Evolutionary conservation across 2,797 vertebrate species (phyloP).

Genomic region (Sternotherus odoratus): DNA sequence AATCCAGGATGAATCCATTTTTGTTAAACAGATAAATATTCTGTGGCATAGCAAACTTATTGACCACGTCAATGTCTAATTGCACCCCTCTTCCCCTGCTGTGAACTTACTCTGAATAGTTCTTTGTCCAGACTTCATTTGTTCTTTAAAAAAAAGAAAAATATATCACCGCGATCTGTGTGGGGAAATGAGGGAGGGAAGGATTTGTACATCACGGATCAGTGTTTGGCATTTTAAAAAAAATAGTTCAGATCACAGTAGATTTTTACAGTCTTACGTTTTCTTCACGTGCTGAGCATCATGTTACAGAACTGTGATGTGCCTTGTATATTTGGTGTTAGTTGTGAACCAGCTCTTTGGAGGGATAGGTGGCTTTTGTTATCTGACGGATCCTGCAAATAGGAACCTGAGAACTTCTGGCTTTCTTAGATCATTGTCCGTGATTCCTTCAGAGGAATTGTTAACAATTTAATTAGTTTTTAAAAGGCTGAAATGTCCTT

Average conservation of each 20-base stretch:
- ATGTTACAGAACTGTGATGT: neutral
- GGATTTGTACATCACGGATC: neutral
- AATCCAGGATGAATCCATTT: neutral
- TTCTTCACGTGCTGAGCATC: neutral
- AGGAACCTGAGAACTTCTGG: neutral
- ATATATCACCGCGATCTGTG: neutral
- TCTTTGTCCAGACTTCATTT: neutral
- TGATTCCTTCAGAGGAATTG: neutral
- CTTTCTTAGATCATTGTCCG: neutral
- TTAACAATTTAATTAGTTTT: no score
- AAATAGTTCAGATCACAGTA: neutral
- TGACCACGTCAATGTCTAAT: constrained; percentile 8
- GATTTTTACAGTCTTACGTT: neutral
- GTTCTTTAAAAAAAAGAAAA: neutral
- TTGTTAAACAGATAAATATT: neutral
- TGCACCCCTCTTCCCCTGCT: constrained; percentile 8
- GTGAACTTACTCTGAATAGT: neutral
- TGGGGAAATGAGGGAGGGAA: neutral
- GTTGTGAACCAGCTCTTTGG: neutral
- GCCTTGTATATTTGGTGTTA: neutral
- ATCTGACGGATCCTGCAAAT: neutral
- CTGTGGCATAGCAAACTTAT: neutral
- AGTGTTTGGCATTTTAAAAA: neutral
- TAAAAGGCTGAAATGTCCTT: neutral
- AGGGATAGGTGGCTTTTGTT: fast-evolving